Percentiles rank a stretch among this genome's conserved stretches.
phyloP scores from a whole-genome alignment of 64 coral and sea anemone genomes.

The Montipora sp. region DNA sequence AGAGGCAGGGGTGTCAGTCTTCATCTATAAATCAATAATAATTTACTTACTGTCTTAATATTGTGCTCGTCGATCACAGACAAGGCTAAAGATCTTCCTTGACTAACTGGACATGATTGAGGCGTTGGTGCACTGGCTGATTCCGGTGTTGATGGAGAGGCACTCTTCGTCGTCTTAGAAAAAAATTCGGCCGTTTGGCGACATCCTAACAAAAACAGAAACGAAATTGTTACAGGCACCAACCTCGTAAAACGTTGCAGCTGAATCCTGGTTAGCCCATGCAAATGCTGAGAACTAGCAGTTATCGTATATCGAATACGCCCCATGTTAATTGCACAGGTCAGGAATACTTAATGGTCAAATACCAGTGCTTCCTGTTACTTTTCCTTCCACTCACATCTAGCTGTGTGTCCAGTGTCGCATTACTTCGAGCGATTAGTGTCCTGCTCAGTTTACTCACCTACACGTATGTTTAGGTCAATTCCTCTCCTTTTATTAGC shows the following conservation, averaged over 20 bases:
- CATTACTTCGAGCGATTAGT: not conserved
- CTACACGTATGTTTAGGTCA: slow-evolving; percentile 9
- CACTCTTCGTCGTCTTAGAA: slow-evolving; percentile 19
- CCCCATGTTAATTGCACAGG: not conserved
- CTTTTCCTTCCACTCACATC: slow-evolving; percentile 16
- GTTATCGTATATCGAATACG: not conserved
- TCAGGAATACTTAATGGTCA: not conserved
- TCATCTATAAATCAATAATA: slow-evolving; percentile 9
- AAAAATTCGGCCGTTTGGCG: slow-evolving; percentile 3
- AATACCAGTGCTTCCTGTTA: slow-evolving; percentile 1
- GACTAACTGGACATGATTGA: slow-evolving; percentile 22
- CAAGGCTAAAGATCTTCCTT: slow-evolving; percentile 16
- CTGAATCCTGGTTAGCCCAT: slow-evolving; percentile 4
- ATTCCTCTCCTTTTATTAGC: slow-evolving; percentile 12
- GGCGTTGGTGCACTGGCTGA: slow-evolving; percentile 30
- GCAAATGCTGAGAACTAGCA: slow-evolving; percentile 20
- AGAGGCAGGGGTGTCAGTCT: not conserved
- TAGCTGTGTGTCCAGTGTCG: slow-evolving; percentile 3
- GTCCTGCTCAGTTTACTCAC: not conserved
- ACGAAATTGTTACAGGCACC: not conserved
- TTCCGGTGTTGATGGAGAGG: slow-evolving; percentile 8
- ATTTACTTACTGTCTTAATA: slow-evolving; percentile 21
- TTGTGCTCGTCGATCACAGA: slow-evolving; percentile 31
- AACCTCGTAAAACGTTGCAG: slow-evolving; percentile 13
- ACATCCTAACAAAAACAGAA: not conserved